Evolutionary conservation across 2,113 vertebrate species (phyloP).

Genomic region (Rallus limicola): DNA sequence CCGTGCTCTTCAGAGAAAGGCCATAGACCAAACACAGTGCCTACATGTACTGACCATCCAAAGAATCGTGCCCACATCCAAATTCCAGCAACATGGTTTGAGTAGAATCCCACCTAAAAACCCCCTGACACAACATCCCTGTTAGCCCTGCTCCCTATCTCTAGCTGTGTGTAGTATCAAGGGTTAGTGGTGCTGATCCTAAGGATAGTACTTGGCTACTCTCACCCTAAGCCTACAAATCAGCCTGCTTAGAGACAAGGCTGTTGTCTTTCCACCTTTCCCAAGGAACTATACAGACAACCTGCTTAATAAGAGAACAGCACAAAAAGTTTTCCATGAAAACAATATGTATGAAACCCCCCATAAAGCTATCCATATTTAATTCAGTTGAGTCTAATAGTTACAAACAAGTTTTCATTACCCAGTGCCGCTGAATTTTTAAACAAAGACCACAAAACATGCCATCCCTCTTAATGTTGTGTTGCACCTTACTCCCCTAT

Average conservation of each 20-base stretch:
- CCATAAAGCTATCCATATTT: background rate
- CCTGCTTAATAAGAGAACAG: background rate
- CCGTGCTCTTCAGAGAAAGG: background rate
- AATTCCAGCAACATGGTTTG: background rate
- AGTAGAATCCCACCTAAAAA: background rate
- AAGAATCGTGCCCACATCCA: accelerated
- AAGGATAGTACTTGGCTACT: accelerated
- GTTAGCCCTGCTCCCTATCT: background rate
- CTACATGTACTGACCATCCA: background rate
- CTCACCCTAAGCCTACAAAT: background rate
- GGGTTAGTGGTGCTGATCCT: background rate
- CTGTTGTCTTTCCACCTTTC: background rate
- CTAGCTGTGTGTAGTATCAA: background rate
- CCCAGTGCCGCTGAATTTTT: background rate
- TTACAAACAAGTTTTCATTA: background rate
- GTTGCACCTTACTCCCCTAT: background rate
- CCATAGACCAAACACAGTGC: no score
- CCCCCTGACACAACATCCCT: background rate
- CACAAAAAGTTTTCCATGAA: background rate
- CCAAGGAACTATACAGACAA: background rate
- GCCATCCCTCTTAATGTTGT: background rate
- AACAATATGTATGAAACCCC: background rate
- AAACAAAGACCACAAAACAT: background rate
- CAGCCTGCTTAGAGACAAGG: background rate
- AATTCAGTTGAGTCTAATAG: background rate